Percentiles rank a stretch among this genome's conserved stretches.
Evolutionary conservation across 2,797 vertebrate species (phyloP).

Genomic region (Onychomys arenicola): DNA sequence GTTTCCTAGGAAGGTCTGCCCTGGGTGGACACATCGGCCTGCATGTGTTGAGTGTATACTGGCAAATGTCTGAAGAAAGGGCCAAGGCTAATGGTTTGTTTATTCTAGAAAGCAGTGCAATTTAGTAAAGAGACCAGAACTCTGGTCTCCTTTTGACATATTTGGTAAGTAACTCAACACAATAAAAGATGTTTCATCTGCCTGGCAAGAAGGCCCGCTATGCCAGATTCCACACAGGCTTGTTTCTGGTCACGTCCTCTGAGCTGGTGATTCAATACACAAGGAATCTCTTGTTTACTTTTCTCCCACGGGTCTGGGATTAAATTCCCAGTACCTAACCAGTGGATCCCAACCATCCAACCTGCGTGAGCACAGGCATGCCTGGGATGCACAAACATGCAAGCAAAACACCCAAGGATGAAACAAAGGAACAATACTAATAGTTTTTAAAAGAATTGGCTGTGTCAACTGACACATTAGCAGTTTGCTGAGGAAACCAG

Average conservation of each 20-base stretch:
- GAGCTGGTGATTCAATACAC: not conserved
- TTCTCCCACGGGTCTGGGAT: not conserved
- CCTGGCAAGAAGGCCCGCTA: not conserved
- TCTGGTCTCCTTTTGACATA: not conserved
- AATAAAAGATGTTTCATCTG: conserved; percentile 40
- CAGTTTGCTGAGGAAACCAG: not conserved
- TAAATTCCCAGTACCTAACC: not conserved
- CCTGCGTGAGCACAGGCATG: not conserved
- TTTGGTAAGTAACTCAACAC: not conserved
- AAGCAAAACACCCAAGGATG: not conserved
- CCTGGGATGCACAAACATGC: not conserved
- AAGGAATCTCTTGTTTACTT: not conserved
- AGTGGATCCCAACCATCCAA: not conserved
- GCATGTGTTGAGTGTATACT: not conserved
- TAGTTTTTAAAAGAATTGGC: not conserved
- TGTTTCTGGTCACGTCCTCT: not conserved
- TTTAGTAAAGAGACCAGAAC: not conserved
- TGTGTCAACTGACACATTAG: not conserved
- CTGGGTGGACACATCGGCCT: not conserved
- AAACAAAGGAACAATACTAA: not conserved
- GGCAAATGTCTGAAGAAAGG: not conserved
- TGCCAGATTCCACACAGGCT: not conserved
- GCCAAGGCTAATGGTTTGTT: not conserved
- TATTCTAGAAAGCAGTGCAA: not conserved
- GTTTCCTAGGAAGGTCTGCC: not conserved